Base-by-base conservation (phyloP, 2,888 invertebrate genomes). In the Lasiommata megera region DNA sequence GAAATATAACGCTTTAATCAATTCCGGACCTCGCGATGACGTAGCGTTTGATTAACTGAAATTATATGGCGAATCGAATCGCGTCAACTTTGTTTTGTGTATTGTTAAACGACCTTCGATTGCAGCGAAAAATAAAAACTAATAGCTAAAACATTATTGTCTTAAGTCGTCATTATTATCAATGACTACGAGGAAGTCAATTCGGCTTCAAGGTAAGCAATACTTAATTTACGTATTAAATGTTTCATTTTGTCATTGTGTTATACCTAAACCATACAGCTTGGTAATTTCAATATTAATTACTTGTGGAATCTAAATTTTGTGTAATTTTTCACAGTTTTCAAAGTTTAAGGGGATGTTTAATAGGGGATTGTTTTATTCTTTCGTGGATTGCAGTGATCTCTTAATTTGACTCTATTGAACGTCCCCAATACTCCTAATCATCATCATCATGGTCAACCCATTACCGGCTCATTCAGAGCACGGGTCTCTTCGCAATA, bases 1-100 rank as follows among this genome's bases (percentile, higher is more conserved):
- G 88, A 88, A 88, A 83, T 84, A 77, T 80, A 84, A 87, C 79
- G 85, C 79, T 84, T 77, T 85, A 88, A 89, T 89, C 87, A 85
- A 88, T 88, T 88, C 81, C 74, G 78, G 79, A 80, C 82, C 83
- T 84, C 79, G 76, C 69, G 72, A 78, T 88, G 88, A 88, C 88
- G 84, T 80, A 74, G 84, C 82, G 74, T 83, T 87, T 80, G 83
- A 88, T 85, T 88, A 86, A 70, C 82, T 77, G 79, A 88, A 88
- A 88, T 87, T 88, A 88, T 88, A 87, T 84, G 87, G 88, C 85
- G 82, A 79, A 79, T 79, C 88, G 80, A 86, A 88, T 83, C 79
- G 77, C 73, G 72, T 73, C 77, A 79, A 84, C 80, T 86, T 82
- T 85, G 84, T 85, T 84, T 82, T 82, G 80, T 80, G 84, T 86